phyloP scores from a whole-genome alignment of 2,113 vertebrate species.

The Bolborhynchus lineola region DNA sequence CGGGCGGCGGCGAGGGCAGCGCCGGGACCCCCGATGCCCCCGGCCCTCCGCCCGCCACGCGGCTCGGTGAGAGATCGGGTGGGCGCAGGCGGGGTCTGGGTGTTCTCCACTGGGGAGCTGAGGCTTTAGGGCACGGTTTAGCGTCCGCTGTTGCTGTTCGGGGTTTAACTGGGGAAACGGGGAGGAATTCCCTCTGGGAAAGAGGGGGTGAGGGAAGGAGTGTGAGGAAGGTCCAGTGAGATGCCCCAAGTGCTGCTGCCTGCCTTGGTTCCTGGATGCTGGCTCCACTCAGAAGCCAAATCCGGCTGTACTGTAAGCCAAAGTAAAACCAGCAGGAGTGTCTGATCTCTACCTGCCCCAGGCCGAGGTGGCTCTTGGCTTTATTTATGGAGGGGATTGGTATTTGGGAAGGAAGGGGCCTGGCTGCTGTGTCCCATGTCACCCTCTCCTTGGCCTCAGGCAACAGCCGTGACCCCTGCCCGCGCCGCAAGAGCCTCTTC shows the following conservation, averaged over 20 bases:
- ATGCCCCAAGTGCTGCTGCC: fast-evolving
- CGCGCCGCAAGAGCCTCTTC: neutral
- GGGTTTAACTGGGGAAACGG: neutral
- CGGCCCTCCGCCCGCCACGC: conserved; percentile 9
- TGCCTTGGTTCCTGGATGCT: neutral
- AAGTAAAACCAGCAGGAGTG: neutral
- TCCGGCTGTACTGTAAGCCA: neutral
- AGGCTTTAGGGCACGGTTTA: neutral
- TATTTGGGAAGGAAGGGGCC: neutral
- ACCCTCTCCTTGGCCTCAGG: neutral
- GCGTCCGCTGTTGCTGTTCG: neutral
- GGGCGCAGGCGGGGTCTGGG: fast-evolving
- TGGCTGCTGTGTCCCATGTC: neutral
- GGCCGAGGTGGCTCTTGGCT: neutral
- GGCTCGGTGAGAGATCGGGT: conserved; percentile 50
- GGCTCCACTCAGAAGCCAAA: neutral
- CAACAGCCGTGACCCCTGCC: neutral
- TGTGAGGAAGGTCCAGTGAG: neutral
- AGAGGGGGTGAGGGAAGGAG: neutral
- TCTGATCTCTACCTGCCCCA: fast-evolving
- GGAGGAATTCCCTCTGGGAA: neutral
- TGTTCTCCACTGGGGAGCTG: neutral
- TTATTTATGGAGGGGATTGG: neutral
- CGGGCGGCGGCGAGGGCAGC: conserved; percentile 32
- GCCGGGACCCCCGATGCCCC: conserved; percentile 28